Evolutionary conservation across 2,888 invertebrate species (phyloP), one percentile per base, ranked within the genome.

Genomic region (Hololepta plana): DNA sequence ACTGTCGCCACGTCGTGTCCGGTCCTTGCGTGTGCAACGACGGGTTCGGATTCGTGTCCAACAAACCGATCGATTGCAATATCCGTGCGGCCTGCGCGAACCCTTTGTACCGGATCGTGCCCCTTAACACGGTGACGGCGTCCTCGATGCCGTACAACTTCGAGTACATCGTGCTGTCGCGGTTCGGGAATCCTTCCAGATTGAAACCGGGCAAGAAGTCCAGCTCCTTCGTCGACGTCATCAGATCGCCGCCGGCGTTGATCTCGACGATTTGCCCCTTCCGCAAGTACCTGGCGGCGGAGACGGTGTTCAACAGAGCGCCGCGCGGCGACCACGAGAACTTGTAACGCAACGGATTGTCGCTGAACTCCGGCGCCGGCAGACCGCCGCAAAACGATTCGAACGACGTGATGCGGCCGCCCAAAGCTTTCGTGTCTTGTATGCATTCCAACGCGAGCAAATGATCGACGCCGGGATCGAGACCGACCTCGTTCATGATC

Each of bases 241-340:
- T 76, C 17, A 98, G 60, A 32, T 77, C 79, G 2, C 93, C 95
- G 3, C 90, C 90, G 13, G 77, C 73, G 2, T 76, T 65, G 8
- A 96, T 80, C 49, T 95, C 85, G 0, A 93, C 77, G 21, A 84
- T 67, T 39, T 55, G 54, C n/a, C 45, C 44, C 33, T 44, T 42
- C 10, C 42, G 38, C 16, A 45, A 28, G 29, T 45, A 96, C 55
- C 77, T 85, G 4, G 98, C 96, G 3, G 76, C 72, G 6, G 84
- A 75, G 20, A 93, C 60, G 0, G 91, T 85, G 43, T 93, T 96
- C 7, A 88, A 60, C 2, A 98, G 59, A 1, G 88, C 93, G 4
- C 88, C 93, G 19, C 84, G 67, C 1, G 98, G 98, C 27, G 84
- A 91, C 98, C 98, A 98, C 8, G 90, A 93, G 55, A 90, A 91